A percentile compares a stretch with the other conserved stretches of the same genome.
phyloP scores from a whole-genome alignment of 1,140 invertebrate species.

The Antheraea mylitta region DNA sequence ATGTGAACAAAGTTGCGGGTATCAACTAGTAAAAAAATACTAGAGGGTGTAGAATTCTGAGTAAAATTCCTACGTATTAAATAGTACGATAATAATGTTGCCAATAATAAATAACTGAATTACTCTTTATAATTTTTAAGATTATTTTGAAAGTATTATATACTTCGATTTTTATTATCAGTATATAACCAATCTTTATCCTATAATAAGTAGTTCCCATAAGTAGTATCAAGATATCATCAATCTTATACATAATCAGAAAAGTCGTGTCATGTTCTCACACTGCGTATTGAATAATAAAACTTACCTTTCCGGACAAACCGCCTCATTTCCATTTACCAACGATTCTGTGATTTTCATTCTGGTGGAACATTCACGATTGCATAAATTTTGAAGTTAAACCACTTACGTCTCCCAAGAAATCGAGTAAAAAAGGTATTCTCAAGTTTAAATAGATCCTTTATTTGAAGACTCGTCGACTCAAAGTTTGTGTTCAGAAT shows the following conservation, averaged over 20 bases:
- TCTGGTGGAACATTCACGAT: conserved; percentile 10
- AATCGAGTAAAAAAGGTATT: neutral
- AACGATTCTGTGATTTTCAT: conserved; percentile 60
- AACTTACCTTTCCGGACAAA: conserved; percentile 41
- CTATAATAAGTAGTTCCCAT: neutral
- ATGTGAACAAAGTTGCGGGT: no score
- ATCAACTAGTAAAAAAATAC: neutral
- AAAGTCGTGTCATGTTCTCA: conserved; percentile 10
- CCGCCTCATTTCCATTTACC: conserved; percentile 29
- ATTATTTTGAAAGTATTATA: no score
- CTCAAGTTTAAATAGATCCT: conserved; percentile 4
- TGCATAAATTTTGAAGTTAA: conserved; percentile 7
- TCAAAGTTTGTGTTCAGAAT: neutral
- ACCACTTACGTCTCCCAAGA: neutral
- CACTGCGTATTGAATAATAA: conserved; percentile 9
- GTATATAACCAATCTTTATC: no score
- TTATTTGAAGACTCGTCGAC: neutral
- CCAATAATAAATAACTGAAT: no score
- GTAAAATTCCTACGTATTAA: neutral
- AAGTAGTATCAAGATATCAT: neutral
- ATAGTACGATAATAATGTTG: no score
- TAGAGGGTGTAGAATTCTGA: neutral
- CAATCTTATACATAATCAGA: conserved; percentile 4
- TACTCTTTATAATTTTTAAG: no score
- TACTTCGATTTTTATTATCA: no score